These are phyloP conservation scores for Drosophila trichaetosa DNA, from an alignment of 2,888 invertebrate genomes.

Conservation along the genomic window DNA sequence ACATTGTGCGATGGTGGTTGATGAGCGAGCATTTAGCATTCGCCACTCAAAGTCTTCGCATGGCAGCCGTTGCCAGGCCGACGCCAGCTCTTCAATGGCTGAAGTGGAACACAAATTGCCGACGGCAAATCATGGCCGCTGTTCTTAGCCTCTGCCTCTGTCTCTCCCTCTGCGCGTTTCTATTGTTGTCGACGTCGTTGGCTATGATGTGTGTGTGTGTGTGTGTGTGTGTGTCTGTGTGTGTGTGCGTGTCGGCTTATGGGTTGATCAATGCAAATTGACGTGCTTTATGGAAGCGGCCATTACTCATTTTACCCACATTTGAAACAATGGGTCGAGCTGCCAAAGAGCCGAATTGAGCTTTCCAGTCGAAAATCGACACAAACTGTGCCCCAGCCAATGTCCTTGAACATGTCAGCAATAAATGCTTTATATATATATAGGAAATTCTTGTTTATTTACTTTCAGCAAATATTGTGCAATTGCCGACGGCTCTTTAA, in stretches of 20 bases:
- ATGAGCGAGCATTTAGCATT: constrained; percentile 61
- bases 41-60: constrained; percentile 67
- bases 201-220: constrained; percentile 16
- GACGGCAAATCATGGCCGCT: constrained; percentile 74
- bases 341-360: constrained; percentile 13
- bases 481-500: constrained; percentile 47
- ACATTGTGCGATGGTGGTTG: constrained; percentile 52
- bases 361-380: constrained; percentile 15
- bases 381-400: background rate
- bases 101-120: constrained; percentile 55
- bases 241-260: constrained; percentile 67
- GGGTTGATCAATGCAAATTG: constrained; percentile 83
- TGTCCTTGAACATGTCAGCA: constrained; percentile 23
- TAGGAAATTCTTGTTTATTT: background rate
- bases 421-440: background rate
- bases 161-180: constrained; percentile 38
- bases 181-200: constrained; percentile 44
- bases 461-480: background rate
- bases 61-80: constrained; percentile 51
- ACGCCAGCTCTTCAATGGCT: constrained; percentile 69
- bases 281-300: constrained; percentile 84
- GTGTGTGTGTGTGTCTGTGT: constrained; percentile 38
- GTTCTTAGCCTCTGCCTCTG: constrained; percentile 27
- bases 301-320: constrained; percentile 83
- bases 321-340: constrained; percentile 29